These are phyloP conservation scores for Carduelis carduelis DNA, from an alignment of 2,797 vertebrate genomes.

Conservation along the genomic window DNA sequence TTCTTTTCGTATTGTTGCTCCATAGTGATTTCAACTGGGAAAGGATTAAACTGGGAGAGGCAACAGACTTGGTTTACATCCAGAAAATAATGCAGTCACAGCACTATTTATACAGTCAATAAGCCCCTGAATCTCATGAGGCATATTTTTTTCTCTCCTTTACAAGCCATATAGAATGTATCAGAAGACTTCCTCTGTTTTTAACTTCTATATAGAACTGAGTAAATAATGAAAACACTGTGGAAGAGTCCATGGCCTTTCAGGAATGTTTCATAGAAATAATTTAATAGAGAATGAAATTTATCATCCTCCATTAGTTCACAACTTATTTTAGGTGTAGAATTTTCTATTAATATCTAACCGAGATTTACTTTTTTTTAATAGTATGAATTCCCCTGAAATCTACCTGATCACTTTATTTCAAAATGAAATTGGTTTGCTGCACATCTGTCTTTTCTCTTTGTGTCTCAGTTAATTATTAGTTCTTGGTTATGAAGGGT, in stretches of 20 bases:
- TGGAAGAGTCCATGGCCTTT: background rate
- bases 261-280: background rate
- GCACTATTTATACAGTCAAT: background rate
- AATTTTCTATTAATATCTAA: background rate
- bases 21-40: background rate
- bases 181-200: background rate
- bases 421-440: background rate
- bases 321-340: background rate
- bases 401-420: background rate
- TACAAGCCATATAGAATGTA: background rate
- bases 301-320: background rate
- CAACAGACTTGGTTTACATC: background rate
- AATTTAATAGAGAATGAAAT: background rate
- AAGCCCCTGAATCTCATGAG: background rate
- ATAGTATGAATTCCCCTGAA: background rate
- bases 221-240: background rate
- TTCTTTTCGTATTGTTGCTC: background rate
- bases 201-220: background rate
- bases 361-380: background rate
- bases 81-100: background rate
- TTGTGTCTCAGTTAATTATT: background rate
- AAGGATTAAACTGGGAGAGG: background rate
- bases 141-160: background rate
- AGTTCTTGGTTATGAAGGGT: background rate
- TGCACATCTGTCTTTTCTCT: background rate